Conservation (phyloP, 2,888 invertebrate species). For the Galerucella pusilla region DNA sequence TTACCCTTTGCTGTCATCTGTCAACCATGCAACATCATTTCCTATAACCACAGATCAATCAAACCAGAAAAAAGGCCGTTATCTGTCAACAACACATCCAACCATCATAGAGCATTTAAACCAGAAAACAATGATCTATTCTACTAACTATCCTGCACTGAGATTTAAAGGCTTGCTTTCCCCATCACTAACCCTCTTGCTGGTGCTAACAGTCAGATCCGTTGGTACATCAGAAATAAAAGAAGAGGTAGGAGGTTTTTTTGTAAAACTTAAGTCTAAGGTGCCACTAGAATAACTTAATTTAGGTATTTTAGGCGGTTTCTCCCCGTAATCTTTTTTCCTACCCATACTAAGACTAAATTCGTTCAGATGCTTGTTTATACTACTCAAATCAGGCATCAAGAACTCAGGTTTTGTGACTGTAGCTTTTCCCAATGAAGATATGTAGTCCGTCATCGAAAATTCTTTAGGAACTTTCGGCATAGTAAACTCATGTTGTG, state of each 20-base stretch:
- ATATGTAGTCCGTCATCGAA: constrained; percentile 56
- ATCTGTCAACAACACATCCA: constrained; percentile 14
- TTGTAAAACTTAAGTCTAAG: constrained; percentile 67
- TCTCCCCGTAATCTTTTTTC: constrained; percentile 61
- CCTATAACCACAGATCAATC: constrained; percentile 12
- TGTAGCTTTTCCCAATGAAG: constrained; percentile 47
- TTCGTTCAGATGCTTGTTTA: constrained; percentile 61
- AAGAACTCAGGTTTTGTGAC: constrained; percentile 53
- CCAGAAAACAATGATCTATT: constrained; percentile 15
- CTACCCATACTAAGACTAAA: constrained; percentile 58
- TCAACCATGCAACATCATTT: constrained; percentile 15
- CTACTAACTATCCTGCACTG: constrained; percentile 23
- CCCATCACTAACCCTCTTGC: constrained; percentile 31
- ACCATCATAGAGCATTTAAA: constrained; percentile 4
- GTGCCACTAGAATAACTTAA: constrained; percentile 67
- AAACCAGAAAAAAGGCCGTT: constrained; percentile 10
- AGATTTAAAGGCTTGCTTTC: constrained; percentile 51
- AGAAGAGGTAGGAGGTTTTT: constrained; percentile 51
- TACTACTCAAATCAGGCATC: constrained; percentile 65
- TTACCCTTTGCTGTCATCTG: constrained; percentile 13
- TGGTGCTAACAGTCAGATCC: constrained; percentile 51
- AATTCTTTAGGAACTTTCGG: constrained; percentile 59
- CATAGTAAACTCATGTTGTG: constrained; percentile 63
- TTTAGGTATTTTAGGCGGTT: constrained; percentile 71
- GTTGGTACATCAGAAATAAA: constrained; percentile 50